Conservation (phyloP, 2,888 invertebrate genomes). For the Neoascia interrupta region DNA sequence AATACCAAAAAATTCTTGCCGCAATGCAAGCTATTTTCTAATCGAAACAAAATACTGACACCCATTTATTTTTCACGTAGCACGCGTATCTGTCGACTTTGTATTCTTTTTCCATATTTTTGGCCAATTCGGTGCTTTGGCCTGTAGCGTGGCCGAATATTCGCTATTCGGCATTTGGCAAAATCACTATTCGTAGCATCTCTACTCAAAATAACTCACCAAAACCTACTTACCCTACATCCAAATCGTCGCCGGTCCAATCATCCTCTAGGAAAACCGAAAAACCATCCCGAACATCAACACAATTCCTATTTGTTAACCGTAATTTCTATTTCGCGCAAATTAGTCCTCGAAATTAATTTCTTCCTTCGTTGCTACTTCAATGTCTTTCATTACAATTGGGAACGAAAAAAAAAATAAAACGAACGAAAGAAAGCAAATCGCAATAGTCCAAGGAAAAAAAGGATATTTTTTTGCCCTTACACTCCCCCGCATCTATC, state of each 20-base stretch:
- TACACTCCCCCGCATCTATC: not conserved
- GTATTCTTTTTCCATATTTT: no score
- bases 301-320: constrained; percentile 16
- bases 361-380: constrained; percentile 21
- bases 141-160: no score
- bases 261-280: not conserved
- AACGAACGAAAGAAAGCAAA: constrained; percentile 3
- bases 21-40: no score
- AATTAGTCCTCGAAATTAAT: constrained; percentile 46
- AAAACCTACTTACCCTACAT: constrained; percentile 1
- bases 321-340: constrained; percentile 29
- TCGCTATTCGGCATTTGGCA: no score
- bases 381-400: constrained; percentile 28
- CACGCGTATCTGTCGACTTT: no score
- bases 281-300: constrained; percentile 26
- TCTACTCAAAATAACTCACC: no score
- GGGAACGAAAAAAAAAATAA: no score
- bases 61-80: no score
- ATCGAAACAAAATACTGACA: no score
- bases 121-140: no score
- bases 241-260: not conserved
- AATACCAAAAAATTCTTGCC: no score
- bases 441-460: constrained; percentile 9
- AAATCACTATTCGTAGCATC: no score
- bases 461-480: constrained; percentile 1